Base-by-base conservation (phyloP, 2,113 vertebrate species). In the Cheirogaleus medius region DNA sequence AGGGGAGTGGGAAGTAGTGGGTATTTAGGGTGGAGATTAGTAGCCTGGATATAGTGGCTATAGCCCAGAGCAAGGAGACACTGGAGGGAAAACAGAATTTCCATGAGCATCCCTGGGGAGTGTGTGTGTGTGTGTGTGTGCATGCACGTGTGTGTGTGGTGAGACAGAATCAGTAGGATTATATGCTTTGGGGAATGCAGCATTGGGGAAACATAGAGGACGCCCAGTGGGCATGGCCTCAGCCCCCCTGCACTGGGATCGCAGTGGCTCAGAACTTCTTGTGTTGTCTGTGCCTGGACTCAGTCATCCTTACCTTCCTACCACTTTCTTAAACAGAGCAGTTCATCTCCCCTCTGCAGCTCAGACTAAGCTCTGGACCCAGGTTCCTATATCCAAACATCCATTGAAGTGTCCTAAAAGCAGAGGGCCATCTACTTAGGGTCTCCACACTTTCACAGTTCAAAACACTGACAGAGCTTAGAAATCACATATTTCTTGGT, bases 251-350 rank as follows among this genome's bases (percentile, higher is more conserved):
- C 37, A 60, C 58, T 76, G 9, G 44, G 37, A 76, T 85, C 49
- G 3, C 29, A 54, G 56, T n/a, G 32, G 18, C 32, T 94, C 64
- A 83, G 32, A n/a, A 6, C 2, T 34, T 58, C 73, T 69, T 42
- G 14, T 37, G 91, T 71, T 81, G 23, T 91, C 71, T 76, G 32
- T 76, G 20, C 15, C 49, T 91, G 4, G 7, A 66, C 17, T 77
- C n/a, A 20, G 14, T 60, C 39, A 84, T 37, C 14, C 1, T 77
- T 90, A 52, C 34, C 17, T 69, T 95, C 27, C 11, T 5, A 7
- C 58, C 27, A 95, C 18, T 91, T 87, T 91, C 71, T 69, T 84
- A 90, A 95, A 77, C 27, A 83, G 37, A 91, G 29, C 8, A 47
- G 69, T 32, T 96, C 25, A 47, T 17, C 27, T 81, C 32, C 15